Percentiles rank a stretch among this genome's conserved stretches.
phyloP scores from a whole-genome alignment of 1,140 invertebrate species.

The Drosophila bipectinata region DNA sequence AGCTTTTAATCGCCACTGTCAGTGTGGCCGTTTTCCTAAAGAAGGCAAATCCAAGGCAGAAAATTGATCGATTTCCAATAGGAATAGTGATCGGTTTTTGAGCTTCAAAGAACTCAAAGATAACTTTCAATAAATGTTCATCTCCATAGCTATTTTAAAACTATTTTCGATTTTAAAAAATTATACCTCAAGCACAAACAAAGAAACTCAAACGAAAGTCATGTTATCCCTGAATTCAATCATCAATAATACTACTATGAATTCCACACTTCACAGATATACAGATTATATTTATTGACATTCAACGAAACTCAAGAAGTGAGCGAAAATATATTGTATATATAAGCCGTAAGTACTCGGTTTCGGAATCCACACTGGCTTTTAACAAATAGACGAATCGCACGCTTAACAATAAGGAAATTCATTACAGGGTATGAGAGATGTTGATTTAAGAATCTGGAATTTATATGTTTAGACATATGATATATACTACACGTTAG shows the following conservation, averaged over 20 bases:
- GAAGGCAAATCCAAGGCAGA: no score
- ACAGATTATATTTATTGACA: conserved; percentile 48
- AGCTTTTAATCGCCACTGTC: no score
- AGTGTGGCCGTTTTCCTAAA: no score
- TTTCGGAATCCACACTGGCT: conserved; percentile 21
- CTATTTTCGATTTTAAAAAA: neutral
- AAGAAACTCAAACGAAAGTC: neutral
- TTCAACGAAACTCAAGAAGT: conserved; percentile 46
- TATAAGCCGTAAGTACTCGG: conserved; percentile 43
- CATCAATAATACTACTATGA: neutral
- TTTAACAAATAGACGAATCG: conserved; percentile 37
- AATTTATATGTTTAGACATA: conserved; percentile 55
- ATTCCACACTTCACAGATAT: conserved; percentile 7
- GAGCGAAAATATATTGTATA: conserved; percentile 39
- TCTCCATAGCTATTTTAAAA: no score
- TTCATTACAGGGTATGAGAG: conserved; percentile 51
- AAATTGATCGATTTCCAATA: no score
- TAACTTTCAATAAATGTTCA: no score
- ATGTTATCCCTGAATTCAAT: neutral
- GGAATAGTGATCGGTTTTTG: no score
- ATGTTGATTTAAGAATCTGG: conserved; percentile 57
- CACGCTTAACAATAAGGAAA: conserved; percentile 21
- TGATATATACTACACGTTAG: conserved; percentile 40
- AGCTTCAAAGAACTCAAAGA: no score
- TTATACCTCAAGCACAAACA: neutral